Base-by-base conservation (phyloP, 2,888 invertebrate genomes). In the Epistrophe grossulariae region DNA sequence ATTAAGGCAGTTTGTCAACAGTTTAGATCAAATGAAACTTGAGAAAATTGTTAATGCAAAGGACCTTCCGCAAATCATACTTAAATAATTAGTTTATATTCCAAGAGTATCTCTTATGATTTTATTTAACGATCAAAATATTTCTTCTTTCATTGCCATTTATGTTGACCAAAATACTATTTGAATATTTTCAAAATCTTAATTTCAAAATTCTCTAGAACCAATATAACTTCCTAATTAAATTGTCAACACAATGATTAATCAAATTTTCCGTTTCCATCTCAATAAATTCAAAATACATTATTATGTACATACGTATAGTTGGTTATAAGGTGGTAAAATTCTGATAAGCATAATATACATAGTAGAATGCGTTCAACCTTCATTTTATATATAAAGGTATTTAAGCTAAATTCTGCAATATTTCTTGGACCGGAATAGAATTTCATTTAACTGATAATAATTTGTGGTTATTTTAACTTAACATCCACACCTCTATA, bases 391-490 rank as follows among this genome's bases (percentile, higher is more conserved):
- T 10, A n/a, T 24, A 24, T 24, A 11, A 35, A 40, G 60, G 13
- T 62, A 43, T 43, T 43, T 31, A 66, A 15, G 40, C 55, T 52
- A 10, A 38, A 52, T 40, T 40, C 40, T 55, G 40, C 7, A 43
- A 70, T 70, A 70, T 70, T 70, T 55, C 70, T 55, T 70, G 28
- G 40, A 70, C 70, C 40, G 55, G 40, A 55, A 70, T 31, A 70
- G 55, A 60, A 62, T 52, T 50, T 19, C 28, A 40, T 78, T 78
- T 55, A 38, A 48, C 24, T 19, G 59, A 62, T 70, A 78, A 78
- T 78, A 40, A 62, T 43, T 71, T 79, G 79, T 24, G 79, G 71
- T 45, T 40, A 11, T 35, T 38, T 78, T 60, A 40, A 57, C 24
- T 70, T 52, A 17, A 70, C 52, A 52, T 38, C 68, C 24, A 70